Evolutionary conservation across 2,888 invertebrate genomes (phyloP).

Genomic region (Brachyptera risi): DNA sequence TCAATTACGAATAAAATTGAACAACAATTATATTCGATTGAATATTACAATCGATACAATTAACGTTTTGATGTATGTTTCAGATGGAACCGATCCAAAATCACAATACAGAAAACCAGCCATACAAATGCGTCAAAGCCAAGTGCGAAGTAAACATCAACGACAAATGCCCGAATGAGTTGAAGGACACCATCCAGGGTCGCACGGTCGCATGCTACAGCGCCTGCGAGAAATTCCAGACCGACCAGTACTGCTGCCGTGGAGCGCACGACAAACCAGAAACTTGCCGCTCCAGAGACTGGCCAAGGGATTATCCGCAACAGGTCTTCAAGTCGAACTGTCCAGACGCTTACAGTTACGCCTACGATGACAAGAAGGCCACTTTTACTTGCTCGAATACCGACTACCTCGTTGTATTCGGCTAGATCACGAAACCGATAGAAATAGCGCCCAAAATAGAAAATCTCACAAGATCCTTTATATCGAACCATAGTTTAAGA

Average conservation of each 20-base stretch:
- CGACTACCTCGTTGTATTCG: conserved; percentile 24
- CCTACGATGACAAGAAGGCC: conserved; percentile 51
- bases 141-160: conserved; percentile 43
- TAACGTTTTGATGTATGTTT: too few relatives aligned
- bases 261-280: conserved; percentile 43
- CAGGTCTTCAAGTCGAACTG: conserved; percentile 47
- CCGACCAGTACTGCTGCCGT: conserved; percentile 49
- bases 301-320: conserved; percentile 44
- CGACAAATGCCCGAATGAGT: conserved; percentile 43
- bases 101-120: too few relatives aligned
- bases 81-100: too few relatives aligned
- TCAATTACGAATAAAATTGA: too few relatives aligned
- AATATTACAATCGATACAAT: too few relatives aligned
- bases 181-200: conserved; percentile 34
- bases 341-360: conserved; percentile 52
- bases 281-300: conserved; percentile 43
- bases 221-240: conserved; percentile 47
- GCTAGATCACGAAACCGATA: too few relatives aligned
- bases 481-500: too few relatives aligned
- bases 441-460: too few relatives aligned
- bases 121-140: conserved; percentile 43
- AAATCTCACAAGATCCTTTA: too few relatives aligned
- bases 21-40: too few relatives aligned
- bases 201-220: conserved; percentile 47
- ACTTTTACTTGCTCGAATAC: conserved; percentile 45